Evolutionary conservation across 1,140 invertebrate species (phyloP), one percentile per base, ranked within the genome.

Genomic region (Apis florea): DNA sequence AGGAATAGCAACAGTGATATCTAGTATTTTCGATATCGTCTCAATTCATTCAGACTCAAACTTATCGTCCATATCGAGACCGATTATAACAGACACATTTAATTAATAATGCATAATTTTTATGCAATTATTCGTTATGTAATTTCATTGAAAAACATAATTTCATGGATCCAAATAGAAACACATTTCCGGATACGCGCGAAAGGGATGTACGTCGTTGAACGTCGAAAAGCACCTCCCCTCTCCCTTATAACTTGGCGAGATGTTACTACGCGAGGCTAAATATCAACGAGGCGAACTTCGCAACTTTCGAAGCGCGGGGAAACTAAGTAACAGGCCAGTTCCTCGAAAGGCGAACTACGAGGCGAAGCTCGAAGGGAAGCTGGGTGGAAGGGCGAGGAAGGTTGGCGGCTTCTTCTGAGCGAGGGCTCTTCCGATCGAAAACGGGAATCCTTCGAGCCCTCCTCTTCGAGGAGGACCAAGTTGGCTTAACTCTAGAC

Each of bases 281-380:
- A 80, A 58, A 58, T 67, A 75, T 56, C 71, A 58, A 67, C 40
- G 70, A 26, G 31, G 10, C 31, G 56, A 66, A 74, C 40, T 58
- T 58, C 26, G 24, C 9, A 40, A 66, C 31, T 67, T 24, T 54
- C 78, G 6, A 24, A 64, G 24, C 13, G 31, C 26, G n/a, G 49
- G 12, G 40, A 68, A n/a, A 74, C 70, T 59, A 73, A 73, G 70
- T 73, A 73, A 61, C 40, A 53, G 68, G 24, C 68, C 49, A 59
- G 56, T 73, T 73, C 12, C 40, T 73, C 12, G 70, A 73, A 56
- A 21, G 5, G n/a, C 21, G 11, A 21, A 53, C 6, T 24, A 49
- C 66, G 6, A 40, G 13, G 2, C 13, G 59, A 9, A 51, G 47
- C 66, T 49, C 10, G 8, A n/a, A n/a, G n/a, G n/a, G n/a, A n/a